A percentile compares a stretch with the other conserved stretches of the same genome.
phyloP scores from a whole-genome alignment of 2,113 vertebrate species.

The Tetrax tetrax region DNA sequence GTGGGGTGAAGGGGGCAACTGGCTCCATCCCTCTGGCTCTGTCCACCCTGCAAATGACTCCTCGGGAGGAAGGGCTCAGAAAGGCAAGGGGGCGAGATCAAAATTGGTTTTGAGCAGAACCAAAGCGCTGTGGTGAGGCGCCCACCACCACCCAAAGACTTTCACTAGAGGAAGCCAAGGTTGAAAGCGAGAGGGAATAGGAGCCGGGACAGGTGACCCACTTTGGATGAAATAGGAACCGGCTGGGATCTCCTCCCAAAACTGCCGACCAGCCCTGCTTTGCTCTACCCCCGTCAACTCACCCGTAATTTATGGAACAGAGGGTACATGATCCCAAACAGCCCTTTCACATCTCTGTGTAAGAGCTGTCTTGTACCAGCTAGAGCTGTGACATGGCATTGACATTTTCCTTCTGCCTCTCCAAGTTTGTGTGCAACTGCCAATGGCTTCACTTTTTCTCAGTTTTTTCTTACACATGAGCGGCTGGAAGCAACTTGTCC shows the following conservation, averaged over 20 bases:
- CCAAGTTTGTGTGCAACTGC: neutral
- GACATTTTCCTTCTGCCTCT: conserved; percentile 56
- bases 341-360: conserved; percentile 53
- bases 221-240: conserved; percentile 53
- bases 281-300: neutral
- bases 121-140: accelerated
- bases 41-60: neutral
- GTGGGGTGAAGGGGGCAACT: accelerated
- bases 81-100: accelerated
- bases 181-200: conserved; percentile 15
- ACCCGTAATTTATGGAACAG: conserved; percentile 45
- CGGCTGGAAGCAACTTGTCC: neutral
- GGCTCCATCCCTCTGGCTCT: accelerated
- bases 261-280: neutral
- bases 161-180: neutral
- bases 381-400: conserved; percentile 31
- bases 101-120: neutral
- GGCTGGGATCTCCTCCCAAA: conserved; percentile 20
- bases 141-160: neutral
- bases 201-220: conserved; percentile 31
- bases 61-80: neutral
- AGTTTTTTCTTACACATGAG: neutral
- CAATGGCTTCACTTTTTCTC: neutral
- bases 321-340: conserved; percentile 48
- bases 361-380: conserved; percentile 47